A percentile compares a stretch with the other conserved stretches of the same genome.
phyloP scores from a whole-genome alignment of 2,888 invertebrate genomes.

The Drosophila siamana region DNA sequence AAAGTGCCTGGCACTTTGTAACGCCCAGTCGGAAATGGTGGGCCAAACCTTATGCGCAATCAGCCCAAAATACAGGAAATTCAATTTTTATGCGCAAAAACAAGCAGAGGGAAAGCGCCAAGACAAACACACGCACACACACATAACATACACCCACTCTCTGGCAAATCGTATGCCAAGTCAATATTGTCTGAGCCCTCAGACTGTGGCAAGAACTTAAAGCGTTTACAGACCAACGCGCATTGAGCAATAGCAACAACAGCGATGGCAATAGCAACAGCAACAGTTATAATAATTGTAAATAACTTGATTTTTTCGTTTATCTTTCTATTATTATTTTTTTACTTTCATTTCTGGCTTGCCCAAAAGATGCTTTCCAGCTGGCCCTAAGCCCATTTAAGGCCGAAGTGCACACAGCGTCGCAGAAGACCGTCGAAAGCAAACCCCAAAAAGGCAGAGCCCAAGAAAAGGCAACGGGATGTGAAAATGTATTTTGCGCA shows the following conservation, averaged over 20 bases:
- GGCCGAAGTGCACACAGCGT: conserved; percentile 46
- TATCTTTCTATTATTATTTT: conserved; percentile 15
- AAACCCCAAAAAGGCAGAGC: conserved; percentile 35
- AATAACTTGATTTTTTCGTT: conserved; percentile 63
- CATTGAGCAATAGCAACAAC: conserved; percentile 36
- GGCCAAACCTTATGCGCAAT: conserved; percentile 59
- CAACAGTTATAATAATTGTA: conserved; percentile 72
- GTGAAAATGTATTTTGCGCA: conserved; percentile 52
- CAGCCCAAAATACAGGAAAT: conserved; percentile 68
- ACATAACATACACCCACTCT: conserved; percentile 17
- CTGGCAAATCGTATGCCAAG: conserved; percentile 37
- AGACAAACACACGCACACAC: conserved; percentile 23
- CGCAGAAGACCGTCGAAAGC: conserved; percentile 13
- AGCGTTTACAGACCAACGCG: conserved; percentile 65
- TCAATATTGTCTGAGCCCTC: conserved; percentile 55
- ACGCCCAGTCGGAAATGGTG: conserved; percentile 58
- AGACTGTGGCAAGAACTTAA: conserved; percentile 62
- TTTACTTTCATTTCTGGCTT: conserved; percentile 14
- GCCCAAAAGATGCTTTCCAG: conserved; percentile 47
- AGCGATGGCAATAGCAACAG: conserved; percentile 21
- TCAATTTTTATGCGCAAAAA: conserved; percentile 70
- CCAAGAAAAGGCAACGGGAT: conserved; percentile 46
- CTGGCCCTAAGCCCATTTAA: conserved; percentile 56
- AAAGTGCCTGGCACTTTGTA: conserved; percentile 38
- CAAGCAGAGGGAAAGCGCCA: conserved; percentile 47